phyloP scores from a whole-genome alignment of 37 sponge, comb jelly and placozoan species.

The Crambe crambe region DNA sequence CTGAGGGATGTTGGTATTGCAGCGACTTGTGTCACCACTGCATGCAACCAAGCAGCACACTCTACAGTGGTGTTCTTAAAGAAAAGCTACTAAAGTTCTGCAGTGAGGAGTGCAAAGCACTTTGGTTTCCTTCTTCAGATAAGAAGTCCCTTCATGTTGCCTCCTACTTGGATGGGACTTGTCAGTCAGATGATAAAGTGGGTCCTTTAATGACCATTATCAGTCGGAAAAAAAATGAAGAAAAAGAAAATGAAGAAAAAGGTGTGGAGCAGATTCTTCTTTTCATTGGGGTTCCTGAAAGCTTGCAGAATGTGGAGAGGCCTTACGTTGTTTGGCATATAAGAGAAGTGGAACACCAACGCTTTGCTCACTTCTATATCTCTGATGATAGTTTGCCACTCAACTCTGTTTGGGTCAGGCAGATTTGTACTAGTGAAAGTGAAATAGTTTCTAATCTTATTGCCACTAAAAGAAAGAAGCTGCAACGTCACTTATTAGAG shows the following conservation, averaged over 20 bases:
- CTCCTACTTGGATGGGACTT: not conserved
- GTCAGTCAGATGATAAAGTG: not conserved
- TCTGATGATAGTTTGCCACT: slow-evolving; percentile 1
- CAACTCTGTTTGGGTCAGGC: slow-evolving; percentile 9
- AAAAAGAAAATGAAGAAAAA: no score
- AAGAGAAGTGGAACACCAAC: slow-evolving; percentile 4
- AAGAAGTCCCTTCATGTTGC: not conserved
- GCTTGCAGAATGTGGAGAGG: not conserved
- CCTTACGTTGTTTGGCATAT: slow-evolving; percentile 9
- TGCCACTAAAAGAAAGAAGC: not conserved
- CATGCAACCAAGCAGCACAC: not conserved
- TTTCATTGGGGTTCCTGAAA: not conserved
- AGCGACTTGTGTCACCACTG: slow-evolving; percentile 17
- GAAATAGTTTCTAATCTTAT: slow-evolving; percentile 1
- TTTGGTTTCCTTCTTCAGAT: slow-evolving; percentile 5
- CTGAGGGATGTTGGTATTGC: slow-evolving; percentile 25
- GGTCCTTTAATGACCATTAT: not conserved
- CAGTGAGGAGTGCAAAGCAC: not conserved
- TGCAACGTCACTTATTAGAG: not conserved
- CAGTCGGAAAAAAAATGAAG: not conserved
- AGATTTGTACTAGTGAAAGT: slow-evolving; percentile 5
- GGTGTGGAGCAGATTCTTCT: not conserved
- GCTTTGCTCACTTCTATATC: slow-evolving; percentile 10
- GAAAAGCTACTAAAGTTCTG: not conserved
- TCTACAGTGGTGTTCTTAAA: not conserved